phyloP scores from a whole-genome alignment of 2,113 vertebrate species.

The Regulus satrapa region DNA sequence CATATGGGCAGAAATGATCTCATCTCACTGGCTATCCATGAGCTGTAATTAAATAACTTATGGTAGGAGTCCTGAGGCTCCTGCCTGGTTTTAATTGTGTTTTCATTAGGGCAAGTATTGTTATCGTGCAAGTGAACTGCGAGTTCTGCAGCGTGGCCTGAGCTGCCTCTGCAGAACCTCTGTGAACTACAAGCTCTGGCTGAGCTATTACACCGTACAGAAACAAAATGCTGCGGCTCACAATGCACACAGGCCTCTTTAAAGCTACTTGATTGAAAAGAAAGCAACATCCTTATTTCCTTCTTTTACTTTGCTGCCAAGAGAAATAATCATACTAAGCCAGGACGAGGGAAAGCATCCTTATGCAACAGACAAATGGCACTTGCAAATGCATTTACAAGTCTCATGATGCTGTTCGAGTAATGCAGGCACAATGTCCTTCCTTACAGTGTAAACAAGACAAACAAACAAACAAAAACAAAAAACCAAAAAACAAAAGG shows the following conservation, averaged over 20 bases:
- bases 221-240: not conserved
- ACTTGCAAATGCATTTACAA: not conserved
- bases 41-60: conserved; percentile 28
- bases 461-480: no score
- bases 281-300: not conserved
- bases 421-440: not conserved
- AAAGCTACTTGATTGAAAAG: not conserved
- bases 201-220: not conserved
- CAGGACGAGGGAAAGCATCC: not conserved
- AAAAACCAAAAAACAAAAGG: no score
- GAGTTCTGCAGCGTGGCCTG: not conserved
- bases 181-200: not conserved
- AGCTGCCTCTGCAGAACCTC: not conserved
- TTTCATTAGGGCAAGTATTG: conserved; percentile 1
- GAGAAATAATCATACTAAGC: not conserved
- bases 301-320: not conserved
- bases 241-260: not conserved
- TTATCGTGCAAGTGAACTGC: not conserved
- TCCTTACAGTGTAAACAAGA: not conserved
- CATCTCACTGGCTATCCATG: not conserved
- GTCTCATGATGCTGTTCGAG: not conserved
- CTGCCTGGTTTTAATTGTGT: not conserved
- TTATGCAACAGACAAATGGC: not conserved
- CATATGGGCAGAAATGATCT: not conserved
- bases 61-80: not conserved